Percentiles rank a stretch among this genome's conserved stretches.
Conservation (phyloP, 2,797 vertebrate genomes). For the Mallotus villosus region DNA sequence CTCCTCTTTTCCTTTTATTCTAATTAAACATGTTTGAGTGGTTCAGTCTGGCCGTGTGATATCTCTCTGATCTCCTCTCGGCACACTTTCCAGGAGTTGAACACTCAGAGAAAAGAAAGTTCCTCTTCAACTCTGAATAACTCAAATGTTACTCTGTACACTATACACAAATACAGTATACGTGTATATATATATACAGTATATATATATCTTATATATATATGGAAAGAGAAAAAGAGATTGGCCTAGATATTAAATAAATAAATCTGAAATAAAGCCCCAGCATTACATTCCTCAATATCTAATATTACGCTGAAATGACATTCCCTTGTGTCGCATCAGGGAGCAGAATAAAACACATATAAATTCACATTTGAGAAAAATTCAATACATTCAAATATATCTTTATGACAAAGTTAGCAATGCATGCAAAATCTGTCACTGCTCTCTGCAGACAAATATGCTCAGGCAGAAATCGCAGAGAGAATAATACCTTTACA, state of each 20-base stretch:
- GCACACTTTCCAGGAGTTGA: constrained; percentile 23
- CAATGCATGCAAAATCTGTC: constrained; percentile 68
- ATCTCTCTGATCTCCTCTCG: constrained; percentile 74
- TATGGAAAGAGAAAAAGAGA: too few species aligned
- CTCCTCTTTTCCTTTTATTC: constrained; percentile 48
- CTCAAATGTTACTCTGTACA: constrained; percentile 1
- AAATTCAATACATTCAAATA: constrained; percentile 66
- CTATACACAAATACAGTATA: too few species aligned
- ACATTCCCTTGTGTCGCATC: constrained; percentile 24
- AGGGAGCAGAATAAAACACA: constrained; percentile 41
- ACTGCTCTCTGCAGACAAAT: constrained; percentile 56
- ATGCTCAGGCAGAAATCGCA: constrained; percentile 58
- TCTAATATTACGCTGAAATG: constrained; percentile 30
- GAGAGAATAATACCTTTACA: constrained; percentile 70
- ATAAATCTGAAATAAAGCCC: too few species aligned
- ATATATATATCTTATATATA: too few species aligned
- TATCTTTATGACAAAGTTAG: constrained; percentile 62
- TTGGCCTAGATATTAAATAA: too few species aligned
- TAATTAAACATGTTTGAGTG: constrained; percentile 76
- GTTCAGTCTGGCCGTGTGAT: constrained; percentile 57
- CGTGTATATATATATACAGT: too few species aligned
- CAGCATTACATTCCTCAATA: constrained; percentile 17
- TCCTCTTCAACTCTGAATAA: constrained; percentile 50
- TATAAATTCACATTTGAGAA: constrained; percentile 61
- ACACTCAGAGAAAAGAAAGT: constrained; percentile 57